A percentile compares a stretch with the other conserved stretches of the same genome.
These are phyloP conservation scores for Drosophila tani DNA, from an alignment of 1,140 invertebrate genomes.

Conservation along the genomic window DNA sequence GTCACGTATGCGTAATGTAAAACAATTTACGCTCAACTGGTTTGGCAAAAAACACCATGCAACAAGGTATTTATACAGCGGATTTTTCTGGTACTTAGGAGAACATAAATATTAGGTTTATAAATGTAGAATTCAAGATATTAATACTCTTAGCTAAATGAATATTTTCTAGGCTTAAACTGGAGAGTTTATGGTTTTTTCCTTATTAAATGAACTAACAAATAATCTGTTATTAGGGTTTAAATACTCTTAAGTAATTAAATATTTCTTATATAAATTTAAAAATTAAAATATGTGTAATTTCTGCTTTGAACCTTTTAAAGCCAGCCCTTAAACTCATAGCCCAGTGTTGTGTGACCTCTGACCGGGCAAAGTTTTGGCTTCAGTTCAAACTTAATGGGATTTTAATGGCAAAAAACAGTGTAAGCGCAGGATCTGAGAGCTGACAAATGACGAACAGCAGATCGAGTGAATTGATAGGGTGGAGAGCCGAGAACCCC, in stretches of 20 bases:
- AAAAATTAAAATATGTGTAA: neutral
- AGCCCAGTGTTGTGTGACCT: constrained; percentile 9
- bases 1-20: constrained; percentile 59
- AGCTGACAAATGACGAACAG: constrained; percentile 22
- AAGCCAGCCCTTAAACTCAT: neutral
- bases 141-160: too few relatives aligned
- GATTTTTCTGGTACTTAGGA: too few relatives aligned
- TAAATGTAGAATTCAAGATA: too few relatives aligned
- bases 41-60: neutral
- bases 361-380: constrained; percentile 10
- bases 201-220: too few relatives aligned
- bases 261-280: neutral
- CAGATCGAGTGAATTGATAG: constrained; percentile 11
- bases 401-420: constrained; percentile 33
- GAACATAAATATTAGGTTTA: too few relatives aligned
- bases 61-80: neutral
- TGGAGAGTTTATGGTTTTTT: too few relatives aligned
- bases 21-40: constrained; percentile 28
- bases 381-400: constrained; percentile 27
- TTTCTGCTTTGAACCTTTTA: neutral
- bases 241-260: too few relatives aligned
- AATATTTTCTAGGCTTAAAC: too few relatives aligned
- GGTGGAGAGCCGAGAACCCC: neutral
- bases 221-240: too few relatives aligned
- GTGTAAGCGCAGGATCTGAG: neutral